Evolutionary conservation across 2,113 vertebrate species (phyloP).

Genomic region (Alouatta palliata): DNA sequence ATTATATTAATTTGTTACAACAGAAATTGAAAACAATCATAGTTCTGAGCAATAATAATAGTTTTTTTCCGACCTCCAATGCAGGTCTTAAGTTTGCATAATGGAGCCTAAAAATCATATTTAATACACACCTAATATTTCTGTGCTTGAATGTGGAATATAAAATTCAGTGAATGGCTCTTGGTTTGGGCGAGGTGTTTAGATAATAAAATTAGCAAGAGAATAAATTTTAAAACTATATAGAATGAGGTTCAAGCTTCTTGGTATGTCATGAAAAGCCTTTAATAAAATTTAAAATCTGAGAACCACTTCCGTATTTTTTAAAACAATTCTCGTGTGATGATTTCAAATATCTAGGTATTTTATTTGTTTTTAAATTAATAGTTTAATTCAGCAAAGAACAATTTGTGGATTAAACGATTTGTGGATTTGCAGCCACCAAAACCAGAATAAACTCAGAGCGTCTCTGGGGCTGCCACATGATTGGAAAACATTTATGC

Average conservation of each 20-base stretch:
- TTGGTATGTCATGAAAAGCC: background rate
- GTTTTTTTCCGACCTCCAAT: too few relatives aligned
- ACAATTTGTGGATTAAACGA: too few relatives aligned
- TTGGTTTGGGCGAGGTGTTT: background rate
- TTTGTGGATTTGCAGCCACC: too few relatives aligned
- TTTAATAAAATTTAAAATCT: background rate
- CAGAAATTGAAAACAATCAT: background rate
- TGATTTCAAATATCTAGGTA: background rate
- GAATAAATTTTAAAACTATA: background rate
- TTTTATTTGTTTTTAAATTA: too few relatives aligned
- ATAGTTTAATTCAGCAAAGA: too few relatives aligned
- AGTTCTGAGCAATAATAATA: background rate
- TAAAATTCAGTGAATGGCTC: background rate
- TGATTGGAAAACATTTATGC: too few relatives aligned
- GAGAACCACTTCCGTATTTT: background rate
- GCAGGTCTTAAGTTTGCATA: background rate
- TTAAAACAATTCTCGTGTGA: background rate
- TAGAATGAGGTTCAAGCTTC: background rate
- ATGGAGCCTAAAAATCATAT: background rate
- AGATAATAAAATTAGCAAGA: background rate
- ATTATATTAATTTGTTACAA: background rate
- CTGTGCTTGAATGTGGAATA: background rate
- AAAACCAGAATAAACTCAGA: too few relatives aligned
- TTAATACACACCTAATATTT: background rate
- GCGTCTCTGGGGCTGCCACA: too few relatives aligned